A percentile compares a stretch with the other conserved stretches of the same genome.
These are phyloP conservation scores for Amphimedon queenslandica DNA, from an alignment of 37 sponge, comb jelly and placozoan species.

Conservation along the genomic window DNA sequence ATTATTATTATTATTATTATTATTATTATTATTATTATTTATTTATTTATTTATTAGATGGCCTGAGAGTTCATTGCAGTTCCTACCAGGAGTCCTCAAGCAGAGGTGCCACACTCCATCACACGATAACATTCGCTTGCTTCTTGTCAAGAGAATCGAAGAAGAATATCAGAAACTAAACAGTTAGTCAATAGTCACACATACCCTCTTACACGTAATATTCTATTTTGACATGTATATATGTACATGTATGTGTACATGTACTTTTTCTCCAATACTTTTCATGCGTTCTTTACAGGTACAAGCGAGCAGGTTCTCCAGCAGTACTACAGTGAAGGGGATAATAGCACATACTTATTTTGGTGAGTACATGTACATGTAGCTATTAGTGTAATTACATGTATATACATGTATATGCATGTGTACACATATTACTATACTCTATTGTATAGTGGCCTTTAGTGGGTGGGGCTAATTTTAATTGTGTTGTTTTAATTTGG, in stretches of 20 bases:
- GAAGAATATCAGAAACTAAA: conserved; percentile 48
- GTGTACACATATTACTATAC: too few relatives aligned
- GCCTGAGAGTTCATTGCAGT: conserved; percentile 32
- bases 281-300: conserved; percentile 2
- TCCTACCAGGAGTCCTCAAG: conserved; percentile 43
- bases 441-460: too few relatives aligned
- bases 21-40: too few relatives aligned
- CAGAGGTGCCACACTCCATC: conserved; percentile 20
- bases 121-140: conserved; percentile 7
- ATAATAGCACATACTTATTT: conserved; percentile 46
- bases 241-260: background rate
- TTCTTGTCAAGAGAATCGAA: conserved; percentile 42
- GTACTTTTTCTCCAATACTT: background rate
- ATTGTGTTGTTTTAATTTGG: too few relatives aligned
- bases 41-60: conserved; percentile 26
- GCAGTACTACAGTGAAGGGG: conserved; percentile 49
- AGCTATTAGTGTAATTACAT: too few relatives aligned
- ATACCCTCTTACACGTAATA: background rate
- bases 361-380: conserved; percentile 39
- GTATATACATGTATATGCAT: too few relatives aligned
- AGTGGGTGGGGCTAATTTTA: too few relatives aligned
- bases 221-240: background rate
- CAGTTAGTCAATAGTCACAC: conserved; percentile 13
- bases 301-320: conserved; percentile 46
- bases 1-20: too few relatives aligned